Percentiles rank a stretch among this genome's conserved stretches.
These are phyloP conservation scores for Linepithema humile DNA, from an alignment of 1,140 invertebrate genomes.

Conservation along the genomic window DNA sequence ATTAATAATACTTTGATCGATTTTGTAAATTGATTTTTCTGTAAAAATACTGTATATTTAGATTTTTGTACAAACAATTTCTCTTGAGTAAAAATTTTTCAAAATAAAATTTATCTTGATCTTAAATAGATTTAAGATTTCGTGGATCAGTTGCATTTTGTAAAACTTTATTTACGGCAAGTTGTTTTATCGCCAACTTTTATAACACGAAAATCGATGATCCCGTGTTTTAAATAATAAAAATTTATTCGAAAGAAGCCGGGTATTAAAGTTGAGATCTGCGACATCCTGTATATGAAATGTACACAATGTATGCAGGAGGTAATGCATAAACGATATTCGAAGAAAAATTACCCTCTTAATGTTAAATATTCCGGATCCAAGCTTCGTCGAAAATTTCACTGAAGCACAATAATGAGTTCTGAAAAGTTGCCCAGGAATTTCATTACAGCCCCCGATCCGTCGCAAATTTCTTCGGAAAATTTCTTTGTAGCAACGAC, in stretches of 20 bases:
- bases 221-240: neutral
- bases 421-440: slow-evolving; percentile 50
- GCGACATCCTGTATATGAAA: neutral
- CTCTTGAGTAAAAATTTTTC: neutral
- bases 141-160: neutral
- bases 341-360: slow-evolving; percentile 19
- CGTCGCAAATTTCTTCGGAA: slow-evolving; percentile 54
- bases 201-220: neutral
- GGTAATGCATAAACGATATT: neutral
- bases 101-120: neutral
- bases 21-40: neutral
- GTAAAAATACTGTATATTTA: neutral
- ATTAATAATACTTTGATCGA: neutral
- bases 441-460: slow-evolving; percentile 47
- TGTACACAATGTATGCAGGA: neutral
- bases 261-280: neutral
- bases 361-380: slow-evolving; percentile 25
- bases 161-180: neutral
- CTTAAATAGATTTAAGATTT: neutral
- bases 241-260: too few species aligned
- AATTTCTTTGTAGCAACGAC: slow-evolving; percentile 60
- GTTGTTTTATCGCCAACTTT: neutral
- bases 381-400: slow-evolving; percentile 44
- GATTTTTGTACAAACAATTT: neutral
- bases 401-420: slow-evolving; percentile 52